Percentiles rank a stretch among this genome's conserved stretches.
Evolutionary conservation across 1,140 invertebrate genomes (phyloP).

Genomic region (Harpegnathos saltator): DNA sequence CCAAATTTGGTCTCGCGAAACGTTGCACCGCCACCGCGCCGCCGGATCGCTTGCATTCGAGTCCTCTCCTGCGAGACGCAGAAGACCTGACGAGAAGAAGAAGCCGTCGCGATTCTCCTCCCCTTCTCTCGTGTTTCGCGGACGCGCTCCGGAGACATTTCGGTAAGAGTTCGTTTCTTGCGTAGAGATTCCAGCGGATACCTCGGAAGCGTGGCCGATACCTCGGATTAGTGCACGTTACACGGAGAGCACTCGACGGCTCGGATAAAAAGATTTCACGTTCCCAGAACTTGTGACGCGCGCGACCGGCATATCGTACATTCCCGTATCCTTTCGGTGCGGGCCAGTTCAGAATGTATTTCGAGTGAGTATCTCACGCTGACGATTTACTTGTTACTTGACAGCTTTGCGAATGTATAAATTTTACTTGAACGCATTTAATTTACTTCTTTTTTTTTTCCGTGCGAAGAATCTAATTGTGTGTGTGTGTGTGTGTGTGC

Average conservation of each 20-base stretch:
- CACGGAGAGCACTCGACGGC: neutral
- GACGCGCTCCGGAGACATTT: slow-evolving; percentile 43
- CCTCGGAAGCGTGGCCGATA: slow-evolving; percentile 31
- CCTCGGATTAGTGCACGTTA: slow-evolving; percentile 34
- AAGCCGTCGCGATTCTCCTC: neutral
- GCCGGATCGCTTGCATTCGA: slow-evolving; percentile 54
- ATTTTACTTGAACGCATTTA: too few relatives aligned
- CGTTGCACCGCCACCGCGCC: too few relatives aligned
- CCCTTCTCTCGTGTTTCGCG: slow-evolving; percentile 16
- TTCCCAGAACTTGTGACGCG: slow-evolving; percentile 23
- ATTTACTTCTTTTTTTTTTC: too few relatives aligned
- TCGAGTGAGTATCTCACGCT: too few relatives aligned
- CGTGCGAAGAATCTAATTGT: too few relatives aligned
- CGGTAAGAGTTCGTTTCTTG: slow-evolving; percentile 56
- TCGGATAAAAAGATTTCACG: slow-evolving; percentile 44
- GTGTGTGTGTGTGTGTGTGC: too few relatives aligned
- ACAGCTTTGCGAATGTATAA: too few relatives aligned
- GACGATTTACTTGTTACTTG: too few relatives aligned
- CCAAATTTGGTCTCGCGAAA: slow-evolving; percentile 78
- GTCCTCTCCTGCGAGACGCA: slow-evolving; percentile 23
- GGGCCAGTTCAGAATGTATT: too few relatives aligned
- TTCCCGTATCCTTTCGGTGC: neutral
- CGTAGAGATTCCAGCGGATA: slow-evolving; percentile 26
- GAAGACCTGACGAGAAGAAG: slow-evolving; percentile 20
- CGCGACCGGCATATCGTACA: slow-evolving; percentile 18